Conservation (phyloP, 64 coral and sea anemone species). For the Pocillopora verrucosa region DNA sequence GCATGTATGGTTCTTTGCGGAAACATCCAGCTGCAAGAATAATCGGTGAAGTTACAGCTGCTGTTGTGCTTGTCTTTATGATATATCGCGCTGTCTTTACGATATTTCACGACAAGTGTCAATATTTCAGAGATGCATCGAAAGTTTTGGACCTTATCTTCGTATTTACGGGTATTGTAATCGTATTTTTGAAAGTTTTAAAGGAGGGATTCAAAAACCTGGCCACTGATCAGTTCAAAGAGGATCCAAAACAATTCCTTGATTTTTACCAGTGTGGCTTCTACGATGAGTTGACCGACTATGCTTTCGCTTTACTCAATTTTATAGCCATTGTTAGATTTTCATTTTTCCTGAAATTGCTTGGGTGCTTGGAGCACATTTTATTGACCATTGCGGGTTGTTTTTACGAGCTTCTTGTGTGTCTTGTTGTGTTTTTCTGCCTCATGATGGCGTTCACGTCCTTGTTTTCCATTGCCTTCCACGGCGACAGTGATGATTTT, state of each 20-base stretch:
- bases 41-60: constrained; percentile 27
- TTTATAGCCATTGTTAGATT: constrained; percentile 70
- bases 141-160: constrained; percentile 62
- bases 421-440: constrained; percentile 50
- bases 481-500: constrained; percentile 43
- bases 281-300: constrained; percentile 61
- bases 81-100: constrained; percentile 34
- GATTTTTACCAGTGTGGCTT: constrained; percentile 64
- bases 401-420: constrained; percentile 31
- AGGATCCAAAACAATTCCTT: constrained; percentile 35
- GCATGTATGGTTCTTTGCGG: constrained; percentile 48
- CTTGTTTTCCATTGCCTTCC: constrained; percentile 58
- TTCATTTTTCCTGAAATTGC: constrained; percentile 57
- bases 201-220: constrained; percentile 37
- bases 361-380: constrained; percentile 61
- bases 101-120: constrained; percentile 55
- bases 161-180: constrained; percentile 42
- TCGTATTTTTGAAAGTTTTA: constrained; percentile 41
- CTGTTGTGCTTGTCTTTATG: constrained; percentile 43
- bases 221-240: constrained; percentile 40
- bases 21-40: constrained; percentile 22
- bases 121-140: constrained; percentile 42
- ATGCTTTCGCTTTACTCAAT: constrained; percentile 57
- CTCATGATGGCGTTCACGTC: constrained; percentile 70
- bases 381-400: constrained; percentile 42